Conservation (phyloP, 2,797 vertebrate genomes). For the Enteromius mattozi region DNA sequence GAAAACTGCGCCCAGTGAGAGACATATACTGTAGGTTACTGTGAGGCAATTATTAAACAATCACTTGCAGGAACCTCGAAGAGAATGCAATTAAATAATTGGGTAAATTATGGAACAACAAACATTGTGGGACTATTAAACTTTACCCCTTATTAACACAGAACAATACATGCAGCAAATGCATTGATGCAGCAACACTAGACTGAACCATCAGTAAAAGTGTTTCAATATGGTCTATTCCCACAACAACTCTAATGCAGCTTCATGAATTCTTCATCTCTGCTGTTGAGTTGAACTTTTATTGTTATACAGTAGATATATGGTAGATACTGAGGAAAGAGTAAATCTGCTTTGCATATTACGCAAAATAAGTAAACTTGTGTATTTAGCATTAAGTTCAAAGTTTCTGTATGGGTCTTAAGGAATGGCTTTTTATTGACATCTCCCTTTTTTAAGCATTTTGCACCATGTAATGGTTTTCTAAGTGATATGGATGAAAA, state of each 20-base stretch:
- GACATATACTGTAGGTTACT: background rate
- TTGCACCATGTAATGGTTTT: background rate
- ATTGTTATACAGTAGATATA: no score
- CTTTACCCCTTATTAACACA: background rate
- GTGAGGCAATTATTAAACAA: background rate
- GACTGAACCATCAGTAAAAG: background rate
- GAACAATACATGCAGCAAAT: background rate
- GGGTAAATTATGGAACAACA: conserved; percentile 9
- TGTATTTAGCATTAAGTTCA: background rate
- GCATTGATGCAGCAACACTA: background rate
- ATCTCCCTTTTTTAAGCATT: background rate
- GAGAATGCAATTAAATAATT: background rate
- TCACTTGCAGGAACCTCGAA: background rate
- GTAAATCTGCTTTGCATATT: background rate
- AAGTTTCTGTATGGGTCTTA: background rate
- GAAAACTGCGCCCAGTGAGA: conserved; percentile 3
- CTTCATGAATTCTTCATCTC: background rate
- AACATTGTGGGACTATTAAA: background rate
- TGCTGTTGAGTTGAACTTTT: background rate
- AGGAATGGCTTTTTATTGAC: background rate
- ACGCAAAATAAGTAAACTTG: background rate
- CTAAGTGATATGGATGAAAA: background rate
- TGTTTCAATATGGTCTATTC: background rate
- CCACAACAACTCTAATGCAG: background rate
- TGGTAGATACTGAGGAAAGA: background rate